phyloP scores from a whole-genome alignment of 2,113 vertebrate genomes.

The Astatoreochromis straeleni region DNA sequence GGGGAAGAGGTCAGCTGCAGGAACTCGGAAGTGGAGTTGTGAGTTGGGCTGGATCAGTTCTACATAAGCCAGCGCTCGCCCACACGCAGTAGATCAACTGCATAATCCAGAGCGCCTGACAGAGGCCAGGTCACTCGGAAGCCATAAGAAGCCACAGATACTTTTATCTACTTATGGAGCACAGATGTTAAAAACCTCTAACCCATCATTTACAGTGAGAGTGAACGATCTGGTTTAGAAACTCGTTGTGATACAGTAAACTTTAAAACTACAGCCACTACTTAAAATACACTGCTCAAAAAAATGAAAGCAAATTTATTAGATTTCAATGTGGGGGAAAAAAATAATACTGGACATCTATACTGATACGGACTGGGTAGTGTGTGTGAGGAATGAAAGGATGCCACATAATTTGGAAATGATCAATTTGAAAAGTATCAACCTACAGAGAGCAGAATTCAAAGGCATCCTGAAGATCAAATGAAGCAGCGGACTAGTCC shows the following conservation, averaged over 20 bases:
- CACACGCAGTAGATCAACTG: conserved; percentile 15
- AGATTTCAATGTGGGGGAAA: background rate
- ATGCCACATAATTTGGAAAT: background rate
- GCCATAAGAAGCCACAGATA: conserved; percentile 1
- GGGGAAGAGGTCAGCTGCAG: conserved; percentile 69
- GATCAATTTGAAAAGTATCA: background rate
- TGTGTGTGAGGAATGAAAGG: background rate
- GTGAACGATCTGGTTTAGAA: background rate
- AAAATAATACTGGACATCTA: background rate
- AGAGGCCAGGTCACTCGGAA: conserved; percentile 15
- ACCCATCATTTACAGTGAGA: background rate
- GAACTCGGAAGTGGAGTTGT: conserved; percentile 61
- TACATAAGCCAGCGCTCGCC: conserved; percentile 19
- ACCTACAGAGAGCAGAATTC: background rate
- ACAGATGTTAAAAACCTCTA: background rate
- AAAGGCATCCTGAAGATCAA: background rate
- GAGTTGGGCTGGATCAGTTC: conserved; percentile 33
- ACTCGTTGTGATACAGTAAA: background rate
- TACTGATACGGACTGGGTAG: background rate
- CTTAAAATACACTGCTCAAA: background rate
- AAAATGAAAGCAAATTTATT: background rate
- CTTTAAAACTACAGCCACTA: background rate
- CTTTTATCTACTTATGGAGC: background rate
- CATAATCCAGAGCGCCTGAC: background rate
- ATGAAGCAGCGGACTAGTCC: background rate